Percentiles rank a stretch among this genome's conserved stretches.
Conservation (phyloP, 2,888 invertebrate species). For the Pammene fasciana region DNA sequence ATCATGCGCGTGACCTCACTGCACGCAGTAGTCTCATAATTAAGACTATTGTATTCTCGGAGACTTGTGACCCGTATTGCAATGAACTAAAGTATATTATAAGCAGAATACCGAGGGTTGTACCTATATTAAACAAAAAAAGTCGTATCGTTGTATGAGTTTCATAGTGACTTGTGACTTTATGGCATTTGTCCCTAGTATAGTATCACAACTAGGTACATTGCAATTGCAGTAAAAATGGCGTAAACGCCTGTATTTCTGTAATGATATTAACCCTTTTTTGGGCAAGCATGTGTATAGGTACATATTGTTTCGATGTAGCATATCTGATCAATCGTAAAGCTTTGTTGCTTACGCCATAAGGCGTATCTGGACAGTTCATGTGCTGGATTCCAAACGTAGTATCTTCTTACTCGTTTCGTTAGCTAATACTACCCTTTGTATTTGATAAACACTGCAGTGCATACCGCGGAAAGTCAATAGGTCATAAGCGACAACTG, state of each 20-base stretch:
- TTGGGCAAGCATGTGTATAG: background rate
- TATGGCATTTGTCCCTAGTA: background rate
- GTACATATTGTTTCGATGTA: background rate
- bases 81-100: background rate
- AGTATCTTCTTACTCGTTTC: background rate
- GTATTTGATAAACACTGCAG: background rate
- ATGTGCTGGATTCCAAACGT: background rate
- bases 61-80: background rate
- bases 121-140: background rate
- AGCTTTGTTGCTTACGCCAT: too few species aligned
- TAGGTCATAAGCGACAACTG: background rate
- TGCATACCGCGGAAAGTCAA: background rate
- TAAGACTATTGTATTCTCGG: constrained; percentile 19
- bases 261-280: background rate
- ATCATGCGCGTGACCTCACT: constrained; percentile 43
- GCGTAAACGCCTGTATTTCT: background rate
- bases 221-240: background rate
- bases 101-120: background rate
- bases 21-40: constrained; percentile 29
- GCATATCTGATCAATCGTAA: background rate
- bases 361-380: background rate
- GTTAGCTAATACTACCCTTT: background rate
- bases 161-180: constrained; percentile 4
- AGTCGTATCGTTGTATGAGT: background rate
- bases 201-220: background rate